A percentile compares a stretch with the other conserved stretches of the same genome.
Conservation (phyloP, 2,888 invertebrate genomes). For the Cordilura impudica region DNA sequence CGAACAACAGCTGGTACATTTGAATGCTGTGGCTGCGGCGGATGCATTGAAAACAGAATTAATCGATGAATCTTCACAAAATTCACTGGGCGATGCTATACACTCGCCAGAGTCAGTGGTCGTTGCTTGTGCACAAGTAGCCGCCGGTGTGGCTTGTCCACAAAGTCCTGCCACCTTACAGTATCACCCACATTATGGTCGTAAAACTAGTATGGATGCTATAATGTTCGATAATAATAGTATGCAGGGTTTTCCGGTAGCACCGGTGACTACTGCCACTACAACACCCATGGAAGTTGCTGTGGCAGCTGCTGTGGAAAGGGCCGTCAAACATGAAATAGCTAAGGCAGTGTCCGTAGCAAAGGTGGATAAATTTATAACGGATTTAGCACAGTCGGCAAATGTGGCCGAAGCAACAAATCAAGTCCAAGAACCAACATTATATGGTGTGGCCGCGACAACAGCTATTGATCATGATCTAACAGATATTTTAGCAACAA, state of each 20-base stretch:
- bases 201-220: slow-evolving; percentile 73
- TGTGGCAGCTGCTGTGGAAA: slow-evolving; percentile 73
- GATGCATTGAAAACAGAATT: slow-evolving; percentile 83
- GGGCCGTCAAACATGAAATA: slow-evolving; percentile 81
- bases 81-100: slow-evolving; percentile 71
- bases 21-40: slow-evolving; percentile 74
- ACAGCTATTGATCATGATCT: slow-evolving; percentile 73
- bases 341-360: slow-evolving; percentile 79
- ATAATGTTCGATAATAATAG: slow-evolving; percentile 74
- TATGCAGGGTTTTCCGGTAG: slow-evolving; percentile 71
- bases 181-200: slow-evolving; percentile 69
- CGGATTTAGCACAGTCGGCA: slow-evolving; percentile 71
- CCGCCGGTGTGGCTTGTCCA: slow-evolving; percentile 51
- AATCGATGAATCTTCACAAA: slow-evolving; percentile 85
- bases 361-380: slow-evolving; percentile 76
- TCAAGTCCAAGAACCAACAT: slow-evolving; percentile 63
- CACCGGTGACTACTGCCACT: slow-evolving; percentile 64
- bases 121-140: slow-evolving; percentile 53
- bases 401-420: slow-evolving; percentile 67
- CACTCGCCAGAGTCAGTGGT: slow-evolving; percentile 75
- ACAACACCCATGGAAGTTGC: slow-evolving; percentile 70
- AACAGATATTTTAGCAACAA: slow-evolving; percentile 72
- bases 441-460: slow-evolving; percentile 63
- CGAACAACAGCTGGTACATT: slow-evolving; percentile 73
- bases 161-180: slow-evolving; percentile 70